Evolutionary conservation across 2,888 invertebrate species (phyloP), one percentile per base, ranked within the genome.

Genomic region (Synanthedon andrenaeformis): DNA sequence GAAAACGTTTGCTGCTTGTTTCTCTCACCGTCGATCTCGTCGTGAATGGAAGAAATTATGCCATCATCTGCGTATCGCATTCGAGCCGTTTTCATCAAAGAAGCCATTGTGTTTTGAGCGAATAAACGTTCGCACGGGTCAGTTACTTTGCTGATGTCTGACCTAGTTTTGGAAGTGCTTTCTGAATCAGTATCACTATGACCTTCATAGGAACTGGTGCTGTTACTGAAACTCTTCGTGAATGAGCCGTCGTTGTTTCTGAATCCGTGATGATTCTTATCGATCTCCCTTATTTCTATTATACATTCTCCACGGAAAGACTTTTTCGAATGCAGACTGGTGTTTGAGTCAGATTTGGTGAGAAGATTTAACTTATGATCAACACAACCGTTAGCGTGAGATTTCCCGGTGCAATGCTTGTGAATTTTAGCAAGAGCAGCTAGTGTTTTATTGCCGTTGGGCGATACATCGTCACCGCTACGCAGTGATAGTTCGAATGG

Each of bases 401-500:
- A 91, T 67, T 92, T 91, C 41, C 94, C 94, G 41, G 91, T 92
- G 73, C 94, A 94, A 53, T 91, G 91, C 65, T 90, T 91, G 72
- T 94, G 94, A 56, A 90, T 89, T 67, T 90, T 89, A 62, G 89
- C 88, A 58, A 89, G 75, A 52, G 88, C 88, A 55, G 87, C 88
- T 56, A 88, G 81, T 17, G 82, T 89, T 63, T 89, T 89, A 54
- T 86, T 88, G 17, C 84, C 81, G 58, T 67, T 83, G 19, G 88
- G 83, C 53, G 85, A 85, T 59, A 78, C 60, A 54, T 87, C 84
- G 63, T 85, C 83, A 54, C 89, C 87, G 59, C 87, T 82, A 55
- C 91, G 85, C 59, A 91, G 76, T 55, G 91, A 90, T 65, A 89
- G 90, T 73, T 90, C 90, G 63, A 91, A 91, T 45, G 88, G 74